phyloP scores from a whole-genome alignment of 2,888 invertebrate species.

The Cephus rjabovi region DNA sequence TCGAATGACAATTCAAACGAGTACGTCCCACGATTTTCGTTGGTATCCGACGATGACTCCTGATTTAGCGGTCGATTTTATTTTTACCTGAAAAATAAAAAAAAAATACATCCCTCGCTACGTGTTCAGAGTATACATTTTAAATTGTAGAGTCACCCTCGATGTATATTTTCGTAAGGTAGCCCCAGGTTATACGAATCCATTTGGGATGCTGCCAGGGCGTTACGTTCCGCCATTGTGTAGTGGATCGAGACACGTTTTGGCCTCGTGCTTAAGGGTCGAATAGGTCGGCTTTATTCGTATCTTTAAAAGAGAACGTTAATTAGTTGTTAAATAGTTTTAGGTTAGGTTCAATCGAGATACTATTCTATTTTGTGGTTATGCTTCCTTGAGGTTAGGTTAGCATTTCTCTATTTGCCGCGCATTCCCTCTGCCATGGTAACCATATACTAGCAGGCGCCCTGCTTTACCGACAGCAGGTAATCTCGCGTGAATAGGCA shows the following conservation, averaged over 20 bases:
- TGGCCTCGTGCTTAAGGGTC: background rate
- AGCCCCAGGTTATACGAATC: background rate
- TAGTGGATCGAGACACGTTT: background rate
- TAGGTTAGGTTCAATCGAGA: background rate
- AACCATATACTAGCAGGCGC: background rate
- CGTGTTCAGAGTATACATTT: background rate
- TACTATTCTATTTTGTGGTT: background rate
- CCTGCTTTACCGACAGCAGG: background rate
- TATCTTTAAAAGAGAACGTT: background rate
- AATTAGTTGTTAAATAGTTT: background rate
- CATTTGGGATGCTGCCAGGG: conserved; percentile 4
- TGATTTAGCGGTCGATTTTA: background rate
- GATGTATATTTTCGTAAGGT: background rate
- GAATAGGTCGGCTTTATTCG: background rate
- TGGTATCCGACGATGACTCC: background rate
- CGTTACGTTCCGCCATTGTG: background rate
- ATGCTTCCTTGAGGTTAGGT: background rate
- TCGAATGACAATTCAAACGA: background rate
- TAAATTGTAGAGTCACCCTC: background rate
- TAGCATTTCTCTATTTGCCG: background rate
- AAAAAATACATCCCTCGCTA: background rate
- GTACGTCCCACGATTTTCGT: background rate
- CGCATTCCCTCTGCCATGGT: background rate
- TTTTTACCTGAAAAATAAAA: background rate
- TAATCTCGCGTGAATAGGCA: background rate